phyloP scores from a whole-genome alignment of 2,797 vertebrate genomes.

The Ptychobarbus kaznakovi region DNA sequence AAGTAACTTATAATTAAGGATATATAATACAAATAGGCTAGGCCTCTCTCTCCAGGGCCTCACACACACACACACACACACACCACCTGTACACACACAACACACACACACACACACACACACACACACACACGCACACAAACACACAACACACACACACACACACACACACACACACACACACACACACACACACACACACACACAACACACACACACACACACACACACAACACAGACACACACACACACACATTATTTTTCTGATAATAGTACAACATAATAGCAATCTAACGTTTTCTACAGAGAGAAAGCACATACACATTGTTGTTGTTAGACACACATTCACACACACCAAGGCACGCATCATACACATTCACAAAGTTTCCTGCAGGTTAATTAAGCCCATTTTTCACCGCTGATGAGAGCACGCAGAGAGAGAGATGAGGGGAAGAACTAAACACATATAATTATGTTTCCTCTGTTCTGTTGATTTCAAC shows the following conservation, averaged over 20 bases:
- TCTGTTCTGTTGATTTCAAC: constrained; percentile 54
- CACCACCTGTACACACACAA: constrained; percentile 10
- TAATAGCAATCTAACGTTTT: constrained; percentile 12
- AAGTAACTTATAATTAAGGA: neutral
- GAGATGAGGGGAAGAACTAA: constrained; percentile 34
- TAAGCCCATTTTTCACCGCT: constrained; percentile 73
- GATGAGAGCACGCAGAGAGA: constrained; percentile 55
- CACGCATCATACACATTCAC: constrained; percentile 46
- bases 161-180: no score
- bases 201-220: no score
- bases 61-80: no score
- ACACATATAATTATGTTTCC: constrained; percentile 51
- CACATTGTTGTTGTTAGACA: no score
- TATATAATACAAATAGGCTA: no score
- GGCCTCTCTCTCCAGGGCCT: no score
- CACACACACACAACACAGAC: no score
- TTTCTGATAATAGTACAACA: no score
- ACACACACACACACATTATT: no score
- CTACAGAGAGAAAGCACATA: neutral
- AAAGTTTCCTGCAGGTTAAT: constrained; percentile 76
- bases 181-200: no score
- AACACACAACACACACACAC: no score
- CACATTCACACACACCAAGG: constrained; percentile 45
- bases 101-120: no score
- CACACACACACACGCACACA: constrained; percentile 1